These are phyloP conservation scores for Elaphurus davidianus DNA, from an alignment of 2,113 vertebrate genomes.

Conservation along the genomic window DNA sequence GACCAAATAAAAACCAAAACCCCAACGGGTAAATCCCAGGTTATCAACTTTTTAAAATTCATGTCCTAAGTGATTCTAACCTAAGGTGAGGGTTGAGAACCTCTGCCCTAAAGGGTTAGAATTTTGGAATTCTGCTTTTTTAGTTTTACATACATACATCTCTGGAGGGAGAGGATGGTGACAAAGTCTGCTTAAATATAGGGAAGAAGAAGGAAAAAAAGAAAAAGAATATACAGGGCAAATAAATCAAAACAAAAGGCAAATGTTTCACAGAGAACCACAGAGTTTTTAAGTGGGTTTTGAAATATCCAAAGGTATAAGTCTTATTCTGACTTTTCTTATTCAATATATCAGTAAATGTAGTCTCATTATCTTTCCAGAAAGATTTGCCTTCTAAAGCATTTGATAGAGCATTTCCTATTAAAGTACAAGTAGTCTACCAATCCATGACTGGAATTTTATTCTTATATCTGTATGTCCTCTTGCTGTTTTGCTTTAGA, in stretches of 20 bases:
- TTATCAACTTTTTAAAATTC: neutral
- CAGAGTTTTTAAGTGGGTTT: neutral
- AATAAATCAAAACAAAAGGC: neutral
- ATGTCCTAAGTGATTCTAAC: neutral
- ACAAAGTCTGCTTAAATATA: neutral
- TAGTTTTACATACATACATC: neutral
- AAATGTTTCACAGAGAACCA: neutral
- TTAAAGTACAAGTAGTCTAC: neutral
- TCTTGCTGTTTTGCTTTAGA: neutral
- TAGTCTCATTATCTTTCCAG: neutral
- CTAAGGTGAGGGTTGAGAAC: neutral
- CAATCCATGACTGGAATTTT: neutral
- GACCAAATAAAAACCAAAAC: neutral
- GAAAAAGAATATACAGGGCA: neutral
- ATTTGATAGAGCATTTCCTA: neutral
- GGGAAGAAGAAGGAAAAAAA: too few relatives aligned
- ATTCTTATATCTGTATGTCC: neutral
- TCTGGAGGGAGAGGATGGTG: neutral
- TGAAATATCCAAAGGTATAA: neutral
- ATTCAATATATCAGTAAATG: neutral
- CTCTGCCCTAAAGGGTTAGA: neutral
- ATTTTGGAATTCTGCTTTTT: neutral
- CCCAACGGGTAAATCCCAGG: neutral
- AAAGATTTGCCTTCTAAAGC: neutral
- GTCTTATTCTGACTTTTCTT: neutral